Conservation (phyloP, 2,888 invertebrate genomes). For the Pardosa pseudoannulata region DNA sequence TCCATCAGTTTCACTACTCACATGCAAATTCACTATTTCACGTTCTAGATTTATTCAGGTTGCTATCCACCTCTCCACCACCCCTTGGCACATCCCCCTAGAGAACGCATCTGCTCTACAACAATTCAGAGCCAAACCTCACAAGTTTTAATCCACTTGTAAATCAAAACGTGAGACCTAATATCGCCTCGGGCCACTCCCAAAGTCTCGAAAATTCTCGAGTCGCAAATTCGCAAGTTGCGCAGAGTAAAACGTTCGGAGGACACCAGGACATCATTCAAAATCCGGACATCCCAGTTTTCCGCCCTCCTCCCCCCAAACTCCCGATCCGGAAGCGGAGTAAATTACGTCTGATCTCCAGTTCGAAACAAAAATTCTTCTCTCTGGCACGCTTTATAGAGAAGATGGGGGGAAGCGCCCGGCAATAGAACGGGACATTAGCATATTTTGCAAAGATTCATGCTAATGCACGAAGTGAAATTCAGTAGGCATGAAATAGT, state of each 20-base stretch:
- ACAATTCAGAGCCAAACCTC: no score
- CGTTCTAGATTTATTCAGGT: not conserved
- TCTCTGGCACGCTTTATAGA: no score
- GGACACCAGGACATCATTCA: not conserved
- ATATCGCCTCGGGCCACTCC: not conserved
- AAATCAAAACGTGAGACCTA: not conserved
- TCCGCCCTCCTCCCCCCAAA: no score
- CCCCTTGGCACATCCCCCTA: no score
- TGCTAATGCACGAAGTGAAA: not conserved
- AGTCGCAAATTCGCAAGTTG: not conserved
- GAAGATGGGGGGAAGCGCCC: no score
- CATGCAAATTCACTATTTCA: conserved; percentile 3
- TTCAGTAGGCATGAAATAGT: not conserved
- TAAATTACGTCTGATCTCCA: not conserved
- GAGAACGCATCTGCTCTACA: no score
- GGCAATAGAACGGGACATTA: not conserved
- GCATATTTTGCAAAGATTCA: not conserved
- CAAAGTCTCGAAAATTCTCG: not conserved
- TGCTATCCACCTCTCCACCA: no score
- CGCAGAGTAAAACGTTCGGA: not conserved
- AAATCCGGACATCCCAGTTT: not conserved
- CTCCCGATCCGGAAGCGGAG: no score
- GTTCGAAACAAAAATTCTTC: not conserved
- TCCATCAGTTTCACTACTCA: not conserved
- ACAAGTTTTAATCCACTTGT: not conserved